Conservation (phyloP, 2,888 invertebrate genomes). For the Chloroclysta siterata region DNA sequence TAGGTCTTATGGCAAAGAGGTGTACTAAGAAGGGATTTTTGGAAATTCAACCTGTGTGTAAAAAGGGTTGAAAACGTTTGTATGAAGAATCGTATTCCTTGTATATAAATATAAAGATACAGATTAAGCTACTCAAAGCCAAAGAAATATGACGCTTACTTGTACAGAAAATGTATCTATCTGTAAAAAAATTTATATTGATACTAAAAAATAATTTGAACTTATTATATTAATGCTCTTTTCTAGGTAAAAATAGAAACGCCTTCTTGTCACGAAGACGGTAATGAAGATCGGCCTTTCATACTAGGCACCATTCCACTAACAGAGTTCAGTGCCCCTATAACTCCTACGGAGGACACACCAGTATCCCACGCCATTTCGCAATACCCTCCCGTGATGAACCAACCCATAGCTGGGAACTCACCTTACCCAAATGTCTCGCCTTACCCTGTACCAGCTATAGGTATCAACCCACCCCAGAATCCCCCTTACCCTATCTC, state of each 20-base stretch:
- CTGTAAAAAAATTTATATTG: no score
- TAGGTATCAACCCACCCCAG: conserved; percentile 21
- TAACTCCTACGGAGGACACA: conserved; percentile 40
- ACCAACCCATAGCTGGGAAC: conserved; percentile 48
- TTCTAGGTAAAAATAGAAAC: conserved; percentile 60
- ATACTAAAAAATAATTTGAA: no score
- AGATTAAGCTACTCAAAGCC: no score
- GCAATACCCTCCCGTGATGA: conserved; percentile 46
- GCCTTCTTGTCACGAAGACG: conserved; percentile 61
- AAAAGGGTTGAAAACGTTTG: no score
- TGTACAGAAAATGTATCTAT: no score
- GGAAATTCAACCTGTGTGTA: no score
- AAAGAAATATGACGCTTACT: no score
- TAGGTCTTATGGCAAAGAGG: no score
- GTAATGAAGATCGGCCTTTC: conserved; percentile 50
- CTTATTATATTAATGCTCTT: conserved; percentile 5
- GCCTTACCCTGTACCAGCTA: conserved; percentile 31
- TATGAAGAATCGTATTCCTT: no score
- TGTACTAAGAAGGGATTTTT: no score
- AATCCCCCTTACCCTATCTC: conserved; percentile 44
- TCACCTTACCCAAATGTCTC: conserved; percentile 13
- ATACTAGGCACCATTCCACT: conserved; percentile 68
- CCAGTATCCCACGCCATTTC: conserved; percentile 41
- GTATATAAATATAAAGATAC: no score
- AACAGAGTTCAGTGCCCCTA: conserved; percentile 46